Conservation (phyloP, 1,140 invertebrate genomes). For the Battus philenor region DNA sequence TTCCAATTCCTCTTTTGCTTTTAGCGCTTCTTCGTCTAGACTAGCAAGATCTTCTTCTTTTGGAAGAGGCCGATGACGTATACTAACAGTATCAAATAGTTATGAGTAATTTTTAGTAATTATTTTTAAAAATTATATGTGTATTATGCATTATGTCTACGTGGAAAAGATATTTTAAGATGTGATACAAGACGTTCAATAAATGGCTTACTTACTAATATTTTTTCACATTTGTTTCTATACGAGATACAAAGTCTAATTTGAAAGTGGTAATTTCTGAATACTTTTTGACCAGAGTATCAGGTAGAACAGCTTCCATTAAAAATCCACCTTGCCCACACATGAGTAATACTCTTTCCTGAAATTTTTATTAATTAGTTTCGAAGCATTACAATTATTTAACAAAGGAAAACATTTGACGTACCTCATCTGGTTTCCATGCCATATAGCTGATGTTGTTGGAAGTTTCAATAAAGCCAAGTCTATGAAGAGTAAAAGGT, state of each 20-base stretch:
- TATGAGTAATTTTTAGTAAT: constrained; percentile 6
- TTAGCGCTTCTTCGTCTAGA: constrained; percentile 63
- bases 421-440: constrained; percentile 77
- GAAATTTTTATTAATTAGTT: constrained; percentile 20
- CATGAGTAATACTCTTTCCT: constrained; percentile 51
- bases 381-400: too few relatives aligned
- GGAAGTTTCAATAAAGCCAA: constrained; percentile 80
- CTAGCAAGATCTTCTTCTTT: constrained; percentile 63
- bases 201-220: constrained; percentile 65
- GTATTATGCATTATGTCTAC: background rate
- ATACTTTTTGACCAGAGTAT: constrained; percentile 36
- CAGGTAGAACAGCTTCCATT: constrained; percentile 55
- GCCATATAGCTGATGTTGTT: constrained; percentile 79
- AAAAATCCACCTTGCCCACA: constrained; percentile 58
- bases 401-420: too few relatives aligned
- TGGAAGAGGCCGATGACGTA: constrained; percentile 59
- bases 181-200: too few relatives aligned
- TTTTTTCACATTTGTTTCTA: constrained; percentile 58
- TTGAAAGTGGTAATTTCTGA: constrained; percentile 59
- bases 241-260: constrained; percentile 50
- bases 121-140: background rate
- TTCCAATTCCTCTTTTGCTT: constrained; percentile 57
- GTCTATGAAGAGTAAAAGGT: constrained; percentile 75
- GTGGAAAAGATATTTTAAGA: background rate
- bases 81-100: constrained; percentile 33